Base-by-base conservation (phyloP, 2,113 vertebrate genomes). In the Phalacrocorax pelagicus region DNA sequence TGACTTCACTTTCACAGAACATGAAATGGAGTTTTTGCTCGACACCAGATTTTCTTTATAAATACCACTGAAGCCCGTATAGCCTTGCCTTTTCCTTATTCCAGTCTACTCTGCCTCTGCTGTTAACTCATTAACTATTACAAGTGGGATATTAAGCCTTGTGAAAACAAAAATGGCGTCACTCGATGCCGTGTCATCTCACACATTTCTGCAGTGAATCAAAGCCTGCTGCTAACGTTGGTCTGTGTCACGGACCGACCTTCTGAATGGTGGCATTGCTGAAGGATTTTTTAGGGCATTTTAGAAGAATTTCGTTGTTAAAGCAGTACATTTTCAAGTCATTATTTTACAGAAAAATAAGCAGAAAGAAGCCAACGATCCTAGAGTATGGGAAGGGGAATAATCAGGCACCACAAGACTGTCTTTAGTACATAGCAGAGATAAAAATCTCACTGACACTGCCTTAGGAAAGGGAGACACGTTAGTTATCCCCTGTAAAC, bases 361-460 rank as follows among this genome's bases (percentile, higher is more conserved):
- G 63, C 62, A 92, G 86, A 91, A 92, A 79, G 66, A 75, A 90
- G 27, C n/a, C 49, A 75, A 34, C 40, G 57, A 42, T 38, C 79
- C 67, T 49, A 74, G 63, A 90, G 71, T 62, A 38, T 0, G 58
- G 89, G 61, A 85, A 96, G 86, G 87, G 85, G 77, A 90, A 49
- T 47, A 83, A 91, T 47, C 94, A 72, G 71, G 79, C 75, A 72
- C 8, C 71, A 22, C 58, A 52, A 11, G 69, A 9, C 67, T 59
- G 92, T 71, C 69, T 95, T 90, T 89, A 93, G 96, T 67, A 51
- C 12, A 49, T 1, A 88, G 91, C 58, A 97, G 52, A 93, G 83
- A 74, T 34, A 80, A 86, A 93, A 97, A 95, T 27, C 85, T 57
- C 73, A 66, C 34, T 22, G 91, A 59, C 46, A 40, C 30, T n/a